A percentile compares a stretch with the other conserved stretches of the same genome.
Evolutionary conservation across 2,888 invertebrate genomes (phyloP).

Genomic region (Yponomeuta sedellus): DNA sequence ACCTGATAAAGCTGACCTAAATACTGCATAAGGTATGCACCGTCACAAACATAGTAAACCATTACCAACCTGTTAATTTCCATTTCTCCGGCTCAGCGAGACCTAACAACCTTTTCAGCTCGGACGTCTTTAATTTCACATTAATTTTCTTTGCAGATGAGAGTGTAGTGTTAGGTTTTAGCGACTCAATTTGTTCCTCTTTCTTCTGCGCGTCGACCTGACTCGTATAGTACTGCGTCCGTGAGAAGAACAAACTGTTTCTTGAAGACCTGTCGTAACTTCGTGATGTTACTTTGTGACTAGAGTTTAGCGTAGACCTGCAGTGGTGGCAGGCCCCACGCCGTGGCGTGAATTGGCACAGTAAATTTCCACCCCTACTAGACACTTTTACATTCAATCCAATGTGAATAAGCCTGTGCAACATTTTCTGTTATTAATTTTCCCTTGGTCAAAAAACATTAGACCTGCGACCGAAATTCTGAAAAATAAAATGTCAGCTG

Average conservation of each 20-base stretch:
- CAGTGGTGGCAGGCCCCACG: conserved; percentile 54
- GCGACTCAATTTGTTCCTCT: conserved; percentile 37
- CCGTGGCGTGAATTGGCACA: conserved; percentile 38
- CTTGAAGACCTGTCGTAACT: conserved; percentile 52
- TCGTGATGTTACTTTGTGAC: conserved; percentile 45
- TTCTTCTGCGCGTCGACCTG: conserved; percentile 60
- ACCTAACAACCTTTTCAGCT: conserved; percentile 72
- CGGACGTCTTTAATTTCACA: conserved; percentile 70
- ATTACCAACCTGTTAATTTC: conserved; percentile 70
- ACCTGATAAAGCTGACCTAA: background rate
- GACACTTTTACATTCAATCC: conserved; percentile 53
- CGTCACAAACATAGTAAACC: background rate
- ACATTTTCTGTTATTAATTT: conserved; percentile 46
- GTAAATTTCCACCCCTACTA: conserved; percentile 43
- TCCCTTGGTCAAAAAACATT: conserved; percentile 18
- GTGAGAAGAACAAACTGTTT: conserved; percentile 41
- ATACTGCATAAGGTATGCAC: background rate
- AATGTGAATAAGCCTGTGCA: conserved; percentile 51
- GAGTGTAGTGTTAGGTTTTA: conserved; percentile 42
- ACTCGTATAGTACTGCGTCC: conserved; percentile 50
- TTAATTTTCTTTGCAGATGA: conserved; percentile 55
- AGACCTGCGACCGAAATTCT: background rate
- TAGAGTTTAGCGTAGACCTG: conserved; percentile 57
- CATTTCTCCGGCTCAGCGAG: conserved; percentile 80
- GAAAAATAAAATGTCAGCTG: conserved; percentile 8